Evolutionary conservation across 2,888 invertebrate genomes (phyloP).

Genomic region (Abrostola triplasia): DNA sequence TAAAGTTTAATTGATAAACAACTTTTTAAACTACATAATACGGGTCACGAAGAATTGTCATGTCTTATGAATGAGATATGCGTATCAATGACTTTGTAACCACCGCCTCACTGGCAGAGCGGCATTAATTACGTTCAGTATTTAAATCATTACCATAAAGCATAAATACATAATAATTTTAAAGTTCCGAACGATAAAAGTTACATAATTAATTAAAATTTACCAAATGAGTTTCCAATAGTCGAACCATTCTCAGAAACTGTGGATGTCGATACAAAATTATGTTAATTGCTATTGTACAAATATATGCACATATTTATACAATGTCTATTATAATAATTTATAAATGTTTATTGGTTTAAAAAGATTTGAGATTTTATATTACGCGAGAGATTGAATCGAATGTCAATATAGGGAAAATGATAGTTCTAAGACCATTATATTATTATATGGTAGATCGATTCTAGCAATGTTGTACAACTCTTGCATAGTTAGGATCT

Average conservation of each 20-base stretch:
- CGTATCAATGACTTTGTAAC: too few species aligned
- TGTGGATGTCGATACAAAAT: conserved; percentile 25
- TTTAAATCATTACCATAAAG: neutral
- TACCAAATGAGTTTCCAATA: conserved; percentile 22
- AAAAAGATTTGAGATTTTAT: conserved; percentile 5
- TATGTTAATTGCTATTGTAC: conserved; percentile 40
- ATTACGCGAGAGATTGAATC: neutral
- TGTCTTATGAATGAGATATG: too few species aligned
- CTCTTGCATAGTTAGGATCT: too few species aligned
- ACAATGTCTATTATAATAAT: conserved; percentile 20
- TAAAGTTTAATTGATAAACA: too few species aligned
- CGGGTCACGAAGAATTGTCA: too few species aligned
- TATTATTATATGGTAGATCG: too few species aligned
- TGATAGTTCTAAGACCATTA: conserved; percentile 2
- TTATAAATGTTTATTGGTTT: conserved; percentile 35
- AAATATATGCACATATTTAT: conserved; percentile 42
- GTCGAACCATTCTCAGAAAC: conserved; percentile 30
- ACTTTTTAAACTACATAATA: too few species aligned
- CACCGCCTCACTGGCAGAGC: neutral
- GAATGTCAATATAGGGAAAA: neutral
- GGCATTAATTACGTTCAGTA: neutral
- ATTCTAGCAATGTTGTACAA: too few species aligned
- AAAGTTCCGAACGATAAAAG: neutral
- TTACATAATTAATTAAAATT: conserved; percentile 40
- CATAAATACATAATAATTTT: conserved; percentile 1